Evolutionary conservation across 35 echinoderm and acorn worm species (phyloP), one percentile per base, ranked within the genome.

Genomic region (Antedon bifida): DNA sequence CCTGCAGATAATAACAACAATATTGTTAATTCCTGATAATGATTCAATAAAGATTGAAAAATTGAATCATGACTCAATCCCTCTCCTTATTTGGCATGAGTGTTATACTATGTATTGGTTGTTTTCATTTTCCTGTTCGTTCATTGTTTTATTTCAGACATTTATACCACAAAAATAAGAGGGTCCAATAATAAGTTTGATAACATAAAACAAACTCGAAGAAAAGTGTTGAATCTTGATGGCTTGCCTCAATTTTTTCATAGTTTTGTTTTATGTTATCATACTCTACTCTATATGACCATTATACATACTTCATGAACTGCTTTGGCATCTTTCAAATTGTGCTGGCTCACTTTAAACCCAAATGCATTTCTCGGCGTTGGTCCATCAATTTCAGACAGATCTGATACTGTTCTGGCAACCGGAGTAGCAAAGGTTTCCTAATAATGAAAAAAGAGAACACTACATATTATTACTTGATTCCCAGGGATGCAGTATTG

Each of bases 271-370:
- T n/a, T 76, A 76, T 36, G 30, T 32, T 12, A 80, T 23, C 26
- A 28, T 78, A 0, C 19, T 78, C 26, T 33, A 30, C 30, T 16
- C 19, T 14, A 0, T 1, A 82, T 29, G 23, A 29, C 23, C 4
- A 23, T 16, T 35, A 17, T 76, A 36, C 77, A 45, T 87, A 97
- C 94, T 90, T 91, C 94, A 88, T 97, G 90, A 0, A 90, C 42
- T 30, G 94, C 87, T 77, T 97, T 97, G 79, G 94, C 94, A 86
- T 97, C 88, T 83, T 97, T 89, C 23, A 92, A 30, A 33, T 97
- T 97, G 5, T 80, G 84, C 30, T 92, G 87, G 73, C 87, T 90
- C 30, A 86, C 77, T 86, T 90, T 92, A 83, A 97, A 97, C 39
- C 88, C 94, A 75, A 78, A 88, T 0, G 79, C 86, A 56, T 97